Base-by-base conservation (phyloP, 2,888 invertebrate species). In the Eueremaeus valkanovi region DNA sequence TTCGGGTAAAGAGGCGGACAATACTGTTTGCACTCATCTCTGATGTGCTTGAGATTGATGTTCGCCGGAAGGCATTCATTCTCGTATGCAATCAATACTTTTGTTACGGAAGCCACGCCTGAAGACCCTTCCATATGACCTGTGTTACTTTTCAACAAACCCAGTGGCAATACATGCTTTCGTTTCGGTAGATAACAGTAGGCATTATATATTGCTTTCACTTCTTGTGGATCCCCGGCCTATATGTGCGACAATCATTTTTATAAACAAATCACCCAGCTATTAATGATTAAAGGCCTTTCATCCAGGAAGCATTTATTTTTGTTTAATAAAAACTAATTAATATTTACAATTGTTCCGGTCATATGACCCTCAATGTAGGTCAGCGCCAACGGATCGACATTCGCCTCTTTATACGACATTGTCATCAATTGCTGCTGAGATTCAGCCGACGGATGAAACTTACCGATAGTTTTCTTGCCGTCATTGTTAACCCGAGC, bases 141-240 rank as follows among this genome's bases (percentile, higher is more conserved):
- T 95, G 97, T 96, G 85, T 97, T 98, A 29, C 95, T 95, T 84
- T 98, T 98, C 0, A 96, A 92, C 0, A 97, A 96, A 21, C 98
- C 98, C 81, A 98, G 89, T 63, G 95, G 85, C 66, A 98, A 8
- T 95, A 94, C 78, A 89, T 89, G 83, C 90, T 89, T 42, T 6
- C 76, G 76, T 31, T 51, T 40, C 8, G 42, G 42, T 83, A 90
- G 89, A 29, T 72, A 21, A 29, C 76, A 85, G 94, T 95, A 85
- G 78, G 93, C 87, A 78, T 94, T 92, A 0, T 92, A 91, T n/a
- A n/a, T n/a, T n/a, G n/a, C n/a, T n/a, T n/a, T n/a, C n/a, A n/a
- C n/a, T n/a, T n/a, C n/a, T n/a, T 79, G 93, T 0, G 97, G 97
- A 85, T 98, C 98, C 18, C 98, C 95, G 58, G 90, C 91, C 78